These are phyloP conservation scores for Mongoloraphidia duomilia DNA, from an alignment of 2,888 invertebrate species.

Conservation along the genomic window DNA sequence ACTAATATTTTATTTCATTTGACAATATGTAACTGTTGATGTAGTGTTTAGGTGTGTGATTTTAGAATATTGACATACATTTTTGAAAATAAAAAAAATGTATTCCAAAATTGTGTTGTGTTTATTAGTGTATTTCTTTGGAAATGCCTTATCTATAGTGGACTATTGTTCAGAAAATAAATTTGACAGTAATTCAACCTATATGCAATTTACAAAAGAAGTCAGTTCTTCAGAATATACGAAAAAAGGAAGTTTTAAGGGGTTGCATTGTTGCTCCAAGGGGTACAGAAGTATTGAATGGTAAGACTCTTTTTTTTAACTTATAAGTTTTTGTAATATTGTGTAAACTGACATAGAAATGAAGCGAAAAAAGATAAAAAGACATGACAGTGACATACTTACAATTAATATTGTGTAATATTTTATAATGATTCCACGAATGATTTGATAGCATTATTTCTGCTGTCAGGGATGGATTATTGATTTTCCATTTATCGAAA, in stretches of 20 bases:
- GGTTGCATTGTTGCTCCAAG: neutral
- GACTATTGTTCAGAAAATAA: neutral
- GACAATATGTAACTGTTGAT: too few relatives aligned
- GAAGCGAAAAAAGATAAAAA: too few relatives aligned
- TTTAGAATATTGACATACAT: too few relatives aligned
- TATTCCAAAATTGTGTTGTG: neutral
- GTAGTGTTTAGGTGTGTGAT: too few relatives aligned
- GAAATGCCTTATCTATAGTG: neutral
- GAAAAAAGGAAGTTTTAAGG: neutral
- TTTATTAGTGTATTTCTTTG: neutral
- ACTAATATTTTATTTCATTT: too few relatives aligned
- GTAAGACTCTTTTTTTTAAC: neutral
- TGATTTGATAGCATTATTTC: too few relatives aligned
- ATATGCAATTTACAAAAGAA: neutral
- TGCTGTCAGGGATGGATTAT: too few relatives aligned
- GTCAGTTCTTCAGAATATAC: neutral
- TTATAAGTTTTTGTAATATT: neutral
- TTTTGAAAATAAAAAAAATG: neutral
- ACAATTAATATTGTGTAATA: too few relatives aligned
- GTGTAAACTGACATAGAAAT: too few relatives aligned
- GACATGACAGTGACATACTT: too few relatives aligned
- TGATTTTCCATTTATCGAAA: too few relatives aligned
- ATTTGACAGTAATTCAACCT: neutral
- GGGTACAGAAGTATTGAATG: neutral
- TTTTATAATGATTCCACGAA: too few relatives aligned